These are phyloP conservation scores for Papilio elwesi DNA, from an alignment of 2,888 invertebrate genomes.

Conservation along the genomic window DNA sequence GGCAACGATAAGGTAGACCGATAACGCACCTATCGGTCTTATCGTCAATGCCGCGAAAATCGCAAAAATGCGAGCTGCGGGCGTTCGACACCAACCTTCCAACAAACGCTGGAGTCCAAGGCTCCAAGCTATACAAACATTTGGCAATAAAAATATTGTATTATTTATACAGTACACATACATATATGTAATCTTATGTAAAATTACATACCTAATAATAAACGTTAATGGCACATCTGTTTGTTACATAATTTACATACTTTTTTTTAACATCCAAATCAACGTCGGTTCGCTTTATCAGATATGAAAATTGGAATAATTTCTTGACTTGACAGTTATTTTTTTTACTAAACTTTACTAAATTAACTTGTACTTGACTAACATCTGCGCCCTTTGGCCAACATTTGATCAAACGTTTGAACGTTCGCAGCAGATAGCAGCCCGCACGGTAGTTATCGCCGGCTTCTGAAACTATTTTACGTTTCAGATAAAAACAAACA, in stretches of 20 bases:
- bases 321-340: not conserved
- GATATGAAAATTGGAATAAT: no score
- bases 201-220: no score
- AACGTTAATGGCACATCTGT: no score
- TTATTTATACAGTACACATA: no score
- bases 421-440: slow-evolving; percentile 51
- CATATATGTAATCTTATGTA: no score
- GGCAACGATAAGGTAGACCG: slow-evolving; percentile 51
- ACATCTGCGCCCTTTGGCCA: slow-evolving; percentile 22
- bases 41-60: slow-evolving; percentile 70
- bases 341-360: not conserved
- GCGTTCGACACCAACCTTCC: slow-evolving; percentile 44
- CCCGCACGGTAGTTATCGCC: slow-evolving; percentile 59
- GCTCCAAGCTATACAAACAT: not conserved
- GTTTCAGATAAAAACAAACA: slow-evolving; percentile 55
- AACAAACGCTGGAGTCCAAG: slow-evolving; percentile 11
- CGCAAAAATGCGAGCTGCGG: slow-evolving; percentile 62
- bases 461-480: slow-evolving; percentile 62
- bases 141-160: not conserved
- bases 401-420: slow-evolving; percentile 47
- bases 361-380: not conserved
- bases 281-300: no score
- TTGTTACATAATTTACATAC: no score
- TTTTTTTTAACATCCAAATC: no score
- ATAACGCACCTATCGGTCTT: slow-evolving; percentile 66